Base-by-base conservation (phyloP, 1,140 invertebrate genomes). In the Psix sp. region DNA sequence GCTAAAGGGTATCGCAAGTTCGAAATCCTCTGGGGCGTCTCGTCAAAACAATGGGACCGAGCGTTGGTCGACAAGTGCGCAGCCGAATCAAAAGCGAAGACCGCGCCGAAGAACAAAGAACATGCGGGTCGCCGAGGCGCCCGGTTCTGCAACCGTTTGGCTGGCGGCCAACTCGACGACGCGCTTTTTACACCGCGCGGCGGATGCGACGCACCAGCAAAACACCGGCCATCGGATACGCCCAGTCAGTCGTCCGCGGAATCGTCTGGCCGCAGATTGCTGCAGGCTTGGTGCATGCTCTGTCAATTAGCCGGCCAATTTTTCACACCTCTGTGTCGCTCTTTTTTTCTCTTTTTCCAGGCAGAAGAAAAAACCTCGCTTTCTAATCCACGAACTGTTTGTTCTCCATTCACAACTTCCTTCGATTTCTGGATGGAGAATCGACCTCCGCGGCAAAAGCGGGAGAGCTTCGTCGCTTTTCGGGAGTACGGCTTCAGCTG, bases 131-230 rank as follows among this genome's bases (percentile, higher is more conserved):
- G 76, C 48, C 38, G 75, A 81, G 71, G 62, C 60, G 54, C 46
- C 65, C 66, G 66, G 70, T 81, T 80, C 77, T 80, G 81, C 80
- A 81, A 82, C 80, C 81, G 80, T 72, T 82, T 82, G 81, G 81
- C 76, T 46, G 31, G 42, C 45, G 68, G 77, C 80, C 81, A 82
- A 80, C 74, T 79, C 74, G 60, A 65, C 74, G 77, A 77, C 77
- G 80, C 42, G 49, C 65, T 81, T 82, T 82, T 82, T 81, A 81
- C 73, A 40, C 68, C 48, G 51, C n/a, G n/a, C 49, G 63, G 39
- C 65, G 80, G 66, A 80, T 77, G 71, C 80, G 78, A 77, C 78
- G 78, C 77, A 73, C 70, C 75, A 78, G 80, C 79, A 82, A 82
- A 82, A 82, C 77, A 80, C 63, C 72, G 35, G 73, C 39, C 56